These are phyloP conservation scores for Arvicanthis niloticus DNA, from an alignment of 2,113 vertebrate species.

Conservation along the genomic window DNA sequence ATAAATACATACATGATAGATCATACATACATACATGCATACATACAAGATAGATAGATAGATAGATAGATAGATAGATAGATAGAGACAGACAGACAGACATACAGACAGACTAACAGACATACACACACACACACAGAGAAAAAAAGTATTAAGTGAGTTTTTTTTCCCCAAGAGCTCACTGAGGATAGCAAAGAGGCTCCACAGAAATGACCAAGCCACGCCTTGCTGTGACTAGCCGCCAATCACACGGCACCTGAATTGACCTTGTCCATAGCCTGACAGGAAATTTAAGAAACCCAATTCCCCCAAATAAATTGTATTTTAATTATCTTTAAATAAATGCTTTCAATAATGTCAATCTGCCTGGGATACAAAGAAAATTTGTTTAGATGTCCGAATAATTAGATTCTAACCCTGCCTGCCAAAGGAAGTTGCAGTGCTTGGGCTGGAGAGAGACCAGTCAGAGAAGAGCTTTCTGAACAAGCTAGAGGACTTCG, in stretches of 20 bases:
- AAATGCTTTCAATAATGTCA: not conserved
- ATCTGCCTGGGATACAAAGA: not conserved
- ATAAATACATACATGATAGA: no score
- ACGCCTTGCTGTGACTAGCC: accelerated
- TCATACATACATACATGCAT: no score
- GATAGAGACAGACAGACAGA: no score
- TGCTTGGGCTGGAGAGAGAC: not conserved
- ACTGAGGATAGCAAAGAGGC: accelerated
- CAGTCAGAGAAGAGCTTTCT: no score
- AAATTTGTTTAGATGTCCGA: not conserved
- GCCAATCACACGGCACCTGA: accelerated
- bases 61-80: not conserved
- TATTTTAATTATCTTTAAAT: conserved; percentile 27
- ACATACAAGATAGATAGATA: no score
- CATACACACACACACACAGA: not conserved
- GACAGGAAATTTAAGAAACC: not conserved
- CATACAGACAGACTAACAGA: no score
- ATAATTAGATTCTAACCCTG: not conserved
- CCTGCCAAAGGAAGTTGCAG: not conserved
- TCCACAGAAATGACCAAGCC: accelerated
- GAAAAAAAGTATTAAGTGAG: not conserved
- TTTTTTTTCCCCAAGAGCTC: not conserved
- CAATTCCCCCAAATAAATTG: not conserved
- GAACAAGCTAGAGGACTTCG: not conserved
- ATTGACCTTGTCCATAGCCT: not conserved